Conservation (phyloP, 1,140 invertebrate genomes). For the Acromyrmex charruanus region DNA sequence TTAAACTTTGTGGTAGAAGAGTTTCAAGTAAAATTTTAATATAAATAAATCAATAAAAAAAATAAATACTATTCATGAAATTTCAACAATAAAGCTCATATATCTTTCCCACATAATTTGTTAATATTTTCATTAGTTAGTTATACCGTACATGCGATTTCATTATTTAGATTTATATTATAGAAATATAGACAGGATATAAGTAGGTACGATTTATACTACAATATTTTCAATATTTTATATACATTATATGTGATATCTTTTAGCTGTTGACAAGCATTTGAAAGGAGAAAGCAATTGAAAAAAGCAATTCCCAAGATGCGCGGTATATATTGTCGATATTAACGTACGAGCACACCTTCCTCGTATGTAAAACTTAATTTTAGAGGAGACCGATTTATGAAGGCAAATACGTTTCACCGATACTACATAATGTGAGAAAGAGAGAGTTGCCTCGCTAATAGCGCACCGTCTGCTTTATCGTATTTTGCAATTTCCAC, state of each 20-base stretch:
- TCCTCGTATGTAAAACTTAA: conserved; percentile 59
- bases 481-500: conserved; percentile 53
- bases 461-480: conserved; percentile 41
- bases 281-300: too few species aligned
- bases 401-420: conserved; percentile 23
- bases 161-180: too few species aligned
- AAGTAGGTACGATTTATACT: background rate
- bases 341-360: conserved; percentile 21
- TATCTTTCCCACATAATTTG: background rate
- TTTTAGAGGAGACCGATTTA: conserved; percentile 62
- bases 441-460: conserved; percentile 65
- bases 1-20: background rate
- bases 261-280: background rate
- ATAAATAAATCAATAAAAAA: background rate
- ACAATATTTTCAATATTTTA: background rate
- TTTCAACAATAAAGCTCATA: background rate
- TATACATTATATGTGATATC: background rate
- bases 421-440: conserved; percentile 60
- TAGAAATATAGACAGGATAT: background rate
- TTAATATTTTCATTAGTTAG: background rate
- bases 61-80: background rate
- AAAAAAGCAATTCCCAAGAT: conserved; percentile 34
- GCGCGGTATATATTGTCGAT: background rate
- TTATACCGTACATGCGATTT: background rate
- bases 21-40: background rate